phyloP scores from a whole-genome alignment of 2,113 vertebrate species.

The Silurus asotus region DNA sequence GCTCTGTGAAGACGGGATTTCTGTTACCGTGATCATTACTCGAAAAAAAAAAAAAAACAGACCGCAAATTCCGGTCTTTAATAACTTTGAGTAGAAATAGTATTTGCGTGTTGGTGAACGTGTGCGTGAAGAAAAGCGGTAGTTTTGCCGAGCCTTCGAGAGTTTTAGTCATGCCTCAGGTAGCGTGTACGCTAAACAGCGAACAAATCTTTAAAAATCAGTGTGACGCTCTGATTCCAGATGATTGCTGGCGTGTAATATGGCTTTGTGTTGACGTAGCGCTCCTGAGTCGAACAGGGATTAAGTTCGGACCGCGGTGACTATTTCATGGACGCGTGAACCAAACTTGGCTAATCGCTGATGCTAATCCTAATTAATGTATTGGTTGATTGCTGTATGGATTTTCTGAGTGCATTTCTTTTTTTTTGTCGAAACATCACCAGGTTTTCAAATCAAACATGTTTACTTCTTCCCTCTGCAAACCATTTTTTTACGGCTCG shows the following conservation, averaged over 20 bases:
- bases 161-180: not conserved
- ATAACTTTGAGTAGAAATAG: not conserved
- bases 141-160: not conserved
- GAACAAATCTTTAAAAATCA: not conserved
- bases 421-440: not conserved
- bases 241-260: not conserved
- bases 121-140: not conserved
- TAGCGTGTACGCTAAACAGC: not conserved
- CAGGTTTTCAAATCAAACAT: constrained; percentile 33
- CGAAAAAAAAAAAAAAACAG: not conserved
- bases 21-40: not conserved
- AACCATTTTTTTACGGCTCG: constrained; percentile 13
- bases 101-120: not conserved
- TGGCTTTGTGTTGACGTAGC: not conserved
- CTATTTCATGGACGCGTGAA: not conserved
- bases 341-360: not conserved
- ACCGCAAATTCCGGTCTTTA: not conserved
- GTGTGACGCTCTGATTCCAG: not conserved
- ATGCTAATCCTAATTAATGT: too few relatives aligned
- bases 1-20: constrained; percentile 2
- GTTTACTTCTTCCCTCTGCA: constrained; percentile 49
- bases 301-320: not conserved
- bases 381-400: too few relatives aligned
- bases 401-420: not conserved
- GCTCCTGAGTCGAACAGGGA: too few relatives aligned